Base-by-base conservation (phyloP, 2,113 vertebrate species). In the Recurvirostra avosetta region DNA sequence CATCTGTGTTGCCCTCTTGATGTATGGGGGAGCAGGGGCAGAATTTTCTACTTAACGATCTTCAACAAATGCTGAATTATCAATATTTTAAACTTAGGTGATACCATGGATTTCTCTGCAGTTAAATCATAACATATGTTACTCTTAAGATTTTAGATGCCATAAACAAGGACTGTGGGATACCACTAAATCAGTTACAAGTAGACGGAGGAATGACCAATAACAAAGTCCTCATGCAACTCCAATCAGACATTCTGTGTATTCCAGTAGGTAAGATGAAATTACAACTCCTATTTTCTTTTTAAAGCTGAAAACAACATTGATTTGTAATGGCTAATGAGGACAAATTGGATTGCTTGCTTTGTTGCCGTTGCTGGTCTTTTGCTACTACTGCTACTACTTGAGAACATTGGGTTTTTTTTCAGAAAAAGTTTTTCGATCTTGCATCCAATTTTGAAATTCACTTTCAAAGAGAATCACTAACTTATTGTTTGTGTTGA, bases 131-230 rank as follows among this genome's bases (percentile, higher is more conserved):
- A 90, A 92, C 27, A 22, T 86, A 3, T 41, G 40, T 82, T 81
- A 8, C 55, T 90, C 91, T 95, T 87, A 94, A 99, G 99, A 99
- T 99, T 98, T 96, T 99, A 74, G 99, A 99, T 87, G 99, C 99
- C 18, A 99, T 99, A 98, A 99, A 99, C 97, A 98, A 98, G 47
- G 99, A 99, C 97, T 99, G 98, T 91, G 99, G 99, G n/a, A 97
- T 99, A 87, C 98, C 98, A 84, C 98, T 99, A 84, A 98, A 83
- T 9, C 98, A 99, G 96, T 97, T 99, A 95, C 98, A 99, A 94
- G 99, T 99, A 74, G 99, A 99, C 0, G 99, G 99, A 96, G 99
- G 99, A 86, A 99, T 99, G 99, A 99, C 99, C 32, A 98, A 97
- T 92, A 99, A 99, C 96, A 98, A 98, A 94, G 95, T 99, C 92